phyloP scores from a whole-genome alignment of 64 coral and sea anemone species.

The Dendrophyllia cribrosa region DNA sequence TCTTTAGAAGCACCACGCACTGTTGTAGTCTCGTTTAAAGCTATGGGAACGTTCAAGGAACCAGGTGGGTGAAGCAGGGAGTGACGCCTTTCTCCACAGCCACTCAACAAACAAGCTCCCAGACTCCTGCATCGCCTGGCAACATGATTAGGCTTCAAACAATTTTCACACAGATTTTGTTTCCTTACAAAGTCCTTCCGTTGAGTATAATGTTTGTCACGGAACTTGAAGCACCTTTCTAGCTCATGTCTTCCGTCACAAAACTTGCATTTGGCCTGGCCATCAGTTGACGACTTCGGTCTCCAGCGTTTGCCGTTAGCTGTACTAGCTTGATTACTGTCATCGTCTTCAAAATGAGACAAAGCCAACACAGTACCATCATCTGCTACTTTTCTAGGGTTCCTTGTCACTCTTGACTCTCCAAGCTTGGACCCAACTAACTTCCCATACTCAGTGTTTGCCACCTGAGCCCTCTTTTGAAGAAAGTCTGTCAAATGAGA shows the following conservation, averaged over 20 bases:
- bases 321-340: too few relatives aligned
- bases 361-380: too few relatives aligned
- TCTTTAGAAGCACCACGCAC: background rate
- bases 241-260: too few relatives aligned
- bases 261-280: too few relatives aligned
- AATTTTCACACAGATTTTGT: conserved; percentile 14
- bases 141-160: background rate
- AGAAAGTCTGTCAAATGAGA: background rate
- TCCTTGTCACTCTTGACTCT: too few relatives aligned
- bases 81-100: background rate
- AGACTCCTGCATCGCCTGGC: background rate
- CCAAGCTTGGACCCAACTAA: conserved; percentile 18
- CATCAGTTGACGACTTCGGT: too few relatives aligned
- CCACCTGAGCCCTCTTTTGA: background rate
- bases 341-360: too few relatives aligned
- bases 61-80: background rate
- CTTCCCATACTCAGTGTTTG: conserved; percentile 6
- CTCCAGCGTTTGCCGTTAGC: too few relatives aligned
- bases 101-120: background rate
- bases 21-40: background rate
- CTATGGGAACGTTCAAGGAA: background rate
- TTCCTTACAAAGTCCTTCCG: background rate
- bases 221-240: too few relatives aligned
- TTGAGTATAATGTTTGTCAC: background rate
- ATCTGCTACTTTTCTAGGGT: background rate